Conservation (phyloP, 2,113 vertebrate genomes). For the Podarcis raffonei region DNA sequence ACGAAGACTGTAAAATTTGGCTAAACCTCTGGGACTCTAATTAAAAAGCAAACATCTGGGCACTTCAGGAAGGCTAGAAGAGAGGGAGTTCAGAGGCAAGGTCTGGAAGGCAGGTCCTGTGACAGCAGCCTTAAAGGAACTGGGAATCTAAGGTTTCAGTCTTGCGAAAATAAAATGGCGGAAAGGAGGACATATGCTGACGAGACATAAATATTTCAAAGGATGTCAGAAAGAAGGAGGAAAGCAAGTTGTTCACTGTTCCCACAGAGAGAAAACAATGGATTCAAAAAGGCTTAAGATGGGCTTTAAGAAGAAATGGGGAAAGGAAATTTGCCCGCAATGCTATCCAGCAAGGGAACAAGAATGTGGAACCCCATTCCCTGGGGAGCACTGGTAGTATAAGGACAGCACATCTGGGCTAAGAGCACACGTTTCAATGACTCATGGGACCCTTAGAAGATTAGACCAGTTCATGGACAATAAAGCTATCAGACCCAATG, state of each 20-base stretch:
- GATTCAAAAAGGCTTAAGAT: background rate
- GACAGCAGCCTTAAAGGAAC: background rate
- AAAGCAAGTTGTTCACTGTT: background rate
- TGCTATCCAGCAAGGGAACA: background rate
- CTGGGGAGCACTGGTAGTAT: background rate
- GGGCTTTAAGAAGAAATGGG: background rate
- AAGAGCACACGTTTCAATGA: background rate
- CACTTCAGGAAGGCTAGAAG: background rate
- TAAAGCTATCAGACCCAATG: too few species aligned
- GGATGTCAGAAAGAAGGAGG: slow-evolving; percentile 3
- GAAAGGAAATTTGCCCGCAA: background rate
- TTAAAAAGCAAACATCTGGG: background rate
- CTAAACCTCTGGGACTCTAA: background rate
- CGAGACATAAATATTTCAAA: slow-evolving; percentile 11
- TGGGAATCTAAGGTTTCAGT: background rate
- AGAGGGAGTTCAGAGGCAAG: background rate
- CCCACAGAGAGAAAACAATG: background rate
- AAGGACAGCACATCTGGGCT: background rate
- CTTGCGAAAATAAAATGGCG: background rate
- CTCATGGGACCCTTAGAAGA: background rate
- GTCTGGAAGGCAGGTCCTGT: background rate
- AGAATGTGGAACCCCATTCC: background rate
- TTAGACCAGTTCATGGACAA: too few species aligned
- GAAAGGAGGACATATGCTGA: background rate
- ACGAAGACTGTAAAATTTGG: background rate